Percentiles rank a stretch among this genome's conserved stretches.
Evolutionary conservation across 2,888 invertebrate species (phyloP).

Genomic region (Ophioninae sp.): DNA sequence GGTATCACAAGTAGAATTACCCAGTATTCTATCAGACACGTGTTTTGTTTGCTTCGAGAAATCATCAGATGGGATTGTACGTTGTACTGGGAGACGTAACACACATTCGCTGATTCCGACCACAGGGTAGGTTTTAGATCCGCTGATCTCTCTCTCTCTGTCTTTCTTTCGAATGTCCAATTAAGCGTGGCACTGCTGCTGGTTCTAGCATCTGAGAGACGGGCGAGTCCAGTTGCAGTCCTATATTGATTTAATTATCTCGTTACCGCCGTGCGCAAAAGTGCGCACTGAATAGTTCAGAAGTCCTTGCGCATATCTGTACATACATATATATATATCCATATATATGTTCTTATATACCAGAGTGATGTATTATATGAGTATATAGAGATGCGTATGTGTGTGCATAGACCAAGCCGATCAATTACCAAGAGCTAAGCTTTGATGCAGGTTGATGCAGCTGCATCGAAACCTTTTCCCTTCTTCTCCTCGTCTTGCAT

Average conservation of each 20-base stretch:
- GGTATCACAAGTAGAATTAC: conserved; percentile 49
- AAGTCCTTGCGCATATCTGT: conserved; percentile 36
- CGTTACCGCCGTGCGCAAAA: conserved; percentile 63
- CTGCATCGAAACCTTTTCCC: conserved; percentile 53
- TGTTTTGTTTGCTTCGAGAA: conserved; percentile 64
- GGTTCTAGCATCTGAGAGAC: conserved; percentile 51
- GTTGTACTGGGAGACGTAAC: neutral
- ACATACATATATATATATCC: conserved; percentile 40
- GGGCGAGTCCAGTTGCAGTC: conserved; percentile 61
- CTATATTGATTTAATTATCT: conserved; percentile 74
- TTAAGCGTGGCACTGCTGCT: conserved; percentile 67
- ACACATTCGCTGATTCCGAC: conserved; percentile 31
- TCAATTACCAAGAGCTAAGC: conserved; percentile 66
- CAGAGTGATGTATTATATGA: conserved; percentile 27
- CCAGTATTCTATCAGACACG: conserved; percentile 56
- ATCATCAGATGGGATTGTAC: conserved; percentile 52
- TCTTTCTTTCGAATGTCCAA: conserved; percentile 64
- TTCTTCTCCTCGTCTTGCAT: conserved; percentile 53
- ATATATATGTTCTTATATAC: conserved; percentile 28
- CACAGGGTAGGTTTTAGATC: conserved; percentile 59
- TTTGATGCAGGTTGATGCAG: conserved; percentile 45
- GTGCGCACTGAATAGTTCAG: conserved; percentile 59
- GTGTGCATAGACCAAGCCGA: conserved; percentile 51
- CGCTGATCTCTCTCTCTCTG: conserved; percentile 27
- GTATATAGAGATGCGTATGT: conserved; percentile 30